These are phyloP conservation scores for Paramisgurnus dabryanus DNA, from an alignment of 2,113 vertebrate genomes.

Conservation along the genomic window DNA sequence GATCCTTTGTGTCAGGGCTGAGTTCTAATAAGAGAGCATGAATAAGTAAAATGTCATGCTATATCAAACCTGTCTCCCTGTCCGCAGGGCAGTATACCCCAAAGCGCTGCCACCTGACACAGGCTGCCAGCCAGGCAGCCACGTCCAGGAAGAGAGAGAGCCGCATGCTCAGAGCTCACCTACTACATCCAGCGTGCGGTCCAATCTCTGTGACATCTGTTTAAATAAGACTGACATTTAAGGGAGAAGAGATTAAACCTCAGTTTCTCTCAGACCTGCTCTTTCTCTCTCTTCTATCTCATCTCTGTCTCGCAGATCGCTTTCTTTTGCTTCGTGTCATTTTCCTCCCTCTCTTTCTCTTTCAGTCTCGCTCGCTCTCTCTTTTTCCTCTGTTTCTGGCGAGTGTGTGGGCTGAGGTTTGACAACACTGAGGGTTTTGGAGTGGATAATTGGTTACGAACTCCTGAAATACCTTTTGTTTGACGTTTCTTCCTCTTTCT, in stretches of 20 bases:
- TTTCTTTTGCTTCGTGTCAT: conserved; percentile 16
- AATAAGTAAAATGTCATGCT: conserved; percentile 47
- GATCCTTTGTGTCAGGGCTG: conserved; percentile 21
- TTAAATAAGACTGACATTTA: conserved; percentile 44
- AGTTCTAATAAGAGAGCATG: conserved; percentile 47
- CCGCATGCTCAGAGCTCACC: conserved; percentile 4
- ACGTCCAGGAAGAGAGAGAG: conserved; percentile 2
- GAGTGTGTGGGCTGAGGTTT: conserved; percentile 50
- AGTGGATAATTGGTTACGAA: conserved; percentile 59
- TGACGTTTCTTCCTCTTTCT: conserved; percentile 64
- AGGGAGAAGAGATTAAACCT: conserved; percentile 21
- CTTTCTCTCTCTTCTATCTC: conserved; percentile 34
- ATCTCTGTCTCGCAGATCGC: not conserved
- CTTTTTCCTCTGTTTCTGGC: conserved; percentile 25
- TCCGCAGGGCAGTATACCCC: conserved; percentile 5
- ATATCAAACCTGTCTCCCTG: conserved; percentile 38
- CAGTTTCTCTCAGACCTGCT: conserved; percentile 25
- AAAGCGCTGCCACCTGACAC: conserved; percentile 28
- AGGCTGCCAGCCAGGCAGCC: conserved; percentile 30
- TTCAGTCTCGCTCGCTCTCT: conserved; percentile 32
- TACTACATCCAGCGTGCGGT: not conserved
- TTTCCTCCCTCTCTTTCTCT: conserved; percentile 29
- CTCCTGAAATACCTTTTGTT: conserved; percentile 63
- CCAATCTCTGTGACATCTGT: conserved; percentile 31
- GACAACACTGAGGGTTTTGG: conserved; percentile 55